phyloP scores from a whole-genome alignment of 2,888 invertebrate species.

The Hylaea fasciaria region DNA sequence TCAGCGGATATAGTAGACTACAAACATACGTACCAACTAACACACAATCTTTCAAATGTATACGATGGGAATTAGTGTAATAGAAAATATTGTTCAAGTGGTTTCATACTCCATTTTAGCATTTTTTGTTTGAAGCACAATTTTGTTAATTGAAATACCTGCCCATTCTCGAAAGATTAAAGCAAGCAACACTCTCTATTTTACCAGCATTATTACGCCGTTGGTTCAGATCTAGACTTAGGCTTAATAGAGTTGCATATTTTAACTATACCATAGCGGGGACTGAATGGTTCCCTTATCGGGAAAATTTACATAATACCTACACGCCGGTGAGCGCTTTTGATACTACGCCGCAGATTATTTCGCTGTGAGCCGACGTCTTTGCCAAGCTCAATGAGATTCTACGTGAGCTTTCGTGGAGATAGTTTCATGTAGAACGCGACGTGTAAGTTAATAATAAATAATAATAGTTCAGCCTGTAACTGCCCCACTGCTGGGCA shows the following conservation, averaged over 20 bases:
- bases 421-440: conserved; percentile 10
- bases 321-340: conserved; percentile 61
- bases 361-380: conserved; percentile 63
- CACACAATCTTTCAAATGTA: too few species aligned
- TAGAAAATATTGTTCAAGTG: too few species aligned
- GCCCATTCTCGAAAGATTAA: background rate
- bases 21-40: too few species aligned
- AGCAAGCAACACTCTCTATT: background rate
- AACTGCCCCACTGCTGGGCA: too few species aligned
- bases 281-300: conserved; percentile 63
- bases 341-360: conserved; percentile 73
- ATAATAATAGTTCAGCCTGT: too few species aligned
- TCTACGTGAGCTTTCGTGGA: conserved; percentile 45
- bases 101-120: too few species aligned
- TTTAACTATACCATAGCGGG: conserved; percentile 63
- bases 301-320: conserved; percentile 72
- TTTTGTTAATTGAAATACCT: too few species aligned
- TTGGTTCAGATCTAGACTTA: conserved; percentile 21
- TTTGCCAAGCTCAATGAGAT: conserved; percentile 61
- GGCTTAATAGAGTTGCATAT: conserved; percentile 55
- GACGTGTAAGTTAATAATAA: too few species aligned
- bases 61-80: too few species aligned
- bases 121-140: too few species aligned
- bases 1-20: too few species aligned
- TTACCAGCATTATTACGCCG: conserved; percentile 4